Base-by-base conservation (phyloP, 2,888 invertebrate genomes). In the Drosophila dives region DNA sequence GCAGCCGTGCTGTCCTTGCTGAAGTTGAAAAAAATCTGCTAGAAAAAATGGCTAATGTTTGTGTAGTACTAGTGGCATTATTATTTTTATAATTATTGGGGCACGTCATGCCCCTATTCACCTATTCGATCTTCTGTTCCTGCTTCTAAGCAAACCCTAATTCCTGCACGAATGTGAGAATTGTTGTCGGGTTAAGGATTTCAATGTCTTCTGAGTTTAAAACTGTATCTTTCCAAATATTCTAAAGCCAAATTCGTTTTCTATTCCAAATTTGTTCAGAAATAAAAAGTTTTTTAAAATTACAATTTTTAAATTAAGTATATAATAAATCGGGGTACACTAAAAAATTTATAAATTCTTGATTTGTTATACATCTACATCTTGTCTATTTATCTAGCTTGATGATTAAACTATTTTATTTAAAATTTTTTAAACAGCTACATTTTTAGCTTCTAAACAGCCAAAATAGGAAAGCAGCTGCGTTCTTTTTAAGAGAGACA, bases 1-100 rank as follows among this genome's bases (percentile, higher is more conserved):
- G 54, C 34, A 45, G 61, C 64, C n/a, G 29, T 55, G 49, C 64
- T 48, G 61, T 61, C 50, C 72, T 45, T 45, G 7, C 23, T 45
- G 45, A 23, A 23, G n/a, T n/a, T n/a, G n/a, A 23, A 45, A 23
- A n/a, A 45, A 45, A 23, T 15, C 7, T 3, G 20, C 23, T 45
- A 8, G 7, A 7, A 45, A 15, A 45, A 45, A 15, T 15, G 7
- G 23, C 15, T 15, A 45, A 45, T 12, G 20, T 5, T n/a, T 36
- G 36, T 36, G 6, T 36, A 36, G 15, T 36, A 8, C 2, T 38
- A 38, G 17, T 17, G 38, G 10, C 10, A n/a, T 20, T 20, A 42
- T 12, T 42, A 42, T 42, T 42, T 12, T 42, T 20, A 7, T 20
- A 20, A 42, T 42, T n/a, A n/a, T 42, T 11, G 42, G 20, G 20